Base-by-base conservation (phyloP, 2,888 invertebrate genomes). In the Geophilus truncorum region DNA sequence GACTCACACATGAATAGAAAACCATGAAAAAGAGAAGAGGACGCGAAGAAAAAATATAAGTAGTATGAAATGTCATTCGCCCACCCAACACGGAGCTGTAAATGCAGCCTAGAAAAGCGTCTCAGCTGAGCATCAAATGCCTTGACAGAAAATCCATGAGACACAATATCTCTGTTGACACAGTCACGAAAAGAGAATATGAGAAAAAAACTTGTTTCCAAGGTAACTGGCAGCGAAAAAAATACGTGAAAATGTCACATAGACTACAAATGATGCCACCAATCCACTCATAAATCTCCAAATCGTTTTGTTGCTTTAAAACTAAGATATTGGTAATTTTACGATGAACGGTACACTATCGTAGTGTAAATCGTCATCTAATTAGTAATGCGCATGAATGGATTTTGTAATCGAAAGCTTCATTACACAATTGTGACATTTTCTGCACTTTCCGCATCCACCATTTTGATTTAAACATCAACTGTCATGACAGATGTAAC, bases 121-220 rank as follows among this genome's bases (percentile, higher is more conserved):
- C 70, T 70, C 70, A 70, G 70, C 70, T 70, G 70, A 70, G 70
- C 70, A 70, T 70, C 70, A 70, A 70, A 70, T 70, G 70, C 70
- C 70, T 70, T 70, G 70, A 70, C 70, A 70, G 70, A 70, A 70
- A 70, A 70, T 70, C 70, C 70, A 70, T 70, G 70, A 70, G 70
- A 70, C 70, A 28, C 70, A 70, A 70, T 70, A 70, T 70, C 70
- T 70, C 70, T 70, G 70, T 70, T 70, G 70, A 70, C 70, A 70
- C 70, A 70, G 70, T 51, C 51, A 51, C 51, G 51, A 51, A 18
- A 51, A 51, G 28, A 70, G 70, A 70, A 70, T 23, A 70, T 28
- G 70, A 70, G 70, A 25, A 57, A 70, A 70, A 70, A 70, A 70
- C 70, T 70, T 70, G 70, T 70, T 70, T 70, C 70, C 70, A 70